These are phyloP conservation scores for Formica selysi DNA, from an alignment of 1,140 invertebrate genomes.

Conservation along the genomic window DNA sequence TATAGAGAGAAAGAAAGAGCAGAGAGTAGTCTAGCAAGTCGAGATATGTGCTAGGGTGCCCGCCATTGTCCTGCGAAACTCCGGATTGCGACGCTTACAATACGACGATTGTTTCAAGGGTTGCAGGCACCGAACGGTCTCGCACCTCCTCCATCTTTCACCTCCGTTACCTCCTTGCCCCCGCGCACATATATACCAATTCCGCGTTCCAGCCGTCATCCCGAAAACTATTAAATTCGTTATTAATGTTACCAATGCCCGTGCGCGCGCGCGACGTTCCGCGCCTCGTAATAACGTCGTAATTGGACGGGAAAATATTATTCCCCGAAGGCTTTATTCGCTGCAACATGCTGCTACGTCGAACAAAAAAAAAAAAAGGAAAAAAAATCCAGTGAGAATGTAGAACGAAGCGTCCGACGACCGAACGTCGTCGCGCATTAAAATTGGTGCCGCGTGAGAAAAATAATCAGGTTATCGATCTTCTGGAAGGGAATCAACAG, in stretches of 20 bases:
- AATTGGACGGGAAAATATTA: constrained; percentile 79
- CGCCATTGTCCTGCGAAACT: constrained; percentile 80
- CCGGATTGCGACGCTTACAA: constrained; percentile 80
- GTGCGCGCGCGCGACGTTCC: constrained; percentile 39
- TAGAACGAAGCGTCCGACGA: constrained; percentile 30
- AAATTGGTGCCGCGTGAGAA: constrained; percentile 41
- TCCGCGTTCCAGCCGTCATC: constrained; percentile 61
- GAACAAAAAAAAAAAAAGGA: constrained; percentile 30
- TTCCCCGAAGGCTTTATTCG: constrained; percentile 68
- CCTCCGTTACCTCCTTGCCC: constrained; percentile 37
- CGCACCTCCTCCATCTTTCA: constrained; percentile 69
- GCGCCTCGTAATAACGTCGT: constrained; percentile 75
- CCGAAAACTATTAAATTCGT: constrained; percentile 84
- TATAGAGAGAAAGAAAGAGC: background rate
- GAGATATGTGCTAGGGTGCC: constrained; percentile 79
- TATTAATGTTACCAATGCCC: constrained; percentile 79
- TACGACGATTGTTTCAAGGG: constrained; percentile 83
- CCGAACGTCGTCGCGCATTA: constrained; percentile 34
- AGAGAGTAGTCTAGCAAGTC: constrained; percentile 67
- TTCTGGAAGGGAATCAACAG: background rate
- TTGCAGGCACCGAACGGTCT: constrained; percentile 77
- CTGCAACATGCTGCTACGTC: constrained; percentile 4
- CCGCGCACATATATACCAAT: constrained; percentile 33
- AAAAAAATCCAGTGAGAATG: constrained; percentile 15
- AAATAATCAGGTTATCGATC: constrained; percentile 51